phyloP scores from a whole-genome alignment of 2,888 invertebrate species.

The Schrankia costaestrigalis region DNA sequence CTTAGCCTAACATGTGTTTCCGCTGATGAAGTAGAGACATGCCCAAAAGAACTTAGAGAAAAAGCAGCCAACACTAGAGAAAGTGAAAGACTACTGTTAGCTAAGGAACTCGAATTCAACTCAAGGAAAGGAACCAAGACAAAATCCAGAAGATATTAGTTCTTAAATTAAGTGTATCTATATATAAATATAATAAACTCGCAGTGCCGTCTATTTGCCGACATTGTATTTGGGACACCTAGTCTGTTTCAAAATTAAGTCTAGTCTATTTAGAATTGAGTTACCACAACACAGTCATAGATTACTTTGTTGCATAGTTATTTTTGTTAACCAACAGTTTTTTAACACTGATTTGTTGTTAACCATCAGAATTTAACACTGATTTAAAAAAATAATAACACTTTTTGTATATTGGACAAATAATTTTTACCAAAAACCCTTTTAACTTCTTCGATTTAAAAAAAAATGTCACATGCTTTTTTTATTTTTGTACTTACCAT shows the following conservation, averaged over 20 bases:
- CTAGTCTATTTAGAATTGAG: slow-evolving; percentile 33
- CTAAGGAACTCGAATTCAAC: slow-evolving; percentile 50
- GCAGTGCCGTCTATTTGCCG: too few species aligned
- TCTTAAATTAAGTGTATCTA: too few species aligned
- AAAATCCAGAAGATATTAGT: too few species aligned
- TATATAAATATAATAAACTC: too few species aligned
- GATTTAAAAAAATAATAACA: too few species aligned
- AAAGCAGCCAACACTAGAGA: slow-evolving; percentile 52
- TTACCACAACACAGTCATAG: slow-evolving; percentile 27
- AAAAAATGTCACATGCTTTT: too few species aligned
- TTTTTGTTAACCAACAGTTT: too few species aligned
- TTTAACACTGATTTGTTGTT: too few species aligned
- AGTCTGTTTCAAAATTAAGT: slow-evolving; percentile 22
- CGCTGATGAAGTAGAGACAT: slow-evolving; percentile 88
- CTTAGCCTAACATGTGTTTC: slow-evolving; percentile 86
- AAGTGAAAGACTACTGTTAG: slow-evolving; percentile 48
- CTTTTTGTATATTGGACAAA: neutral
- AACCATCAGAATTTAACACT: too few species aligned
- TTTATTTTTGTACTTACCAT: too few species aligned
- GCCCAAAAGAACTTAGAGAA: slow-evolving; percentile 72
- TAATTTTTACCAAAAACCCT: neutral
- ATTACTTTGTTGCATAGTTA: too few species aligned
- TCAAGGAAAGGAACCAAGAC: slow-evolving; percentile 10
- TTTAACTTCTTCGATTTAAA: neutral
- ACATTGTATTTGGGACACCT: slow-evolving; percentile 11